Percentiles rank a stretch among this genome's conserved stretches.
phyloP scores from a whole-genome alignment of 2,888 invertebrate genomes.

The Lithophane semibrunnea region DNA sequence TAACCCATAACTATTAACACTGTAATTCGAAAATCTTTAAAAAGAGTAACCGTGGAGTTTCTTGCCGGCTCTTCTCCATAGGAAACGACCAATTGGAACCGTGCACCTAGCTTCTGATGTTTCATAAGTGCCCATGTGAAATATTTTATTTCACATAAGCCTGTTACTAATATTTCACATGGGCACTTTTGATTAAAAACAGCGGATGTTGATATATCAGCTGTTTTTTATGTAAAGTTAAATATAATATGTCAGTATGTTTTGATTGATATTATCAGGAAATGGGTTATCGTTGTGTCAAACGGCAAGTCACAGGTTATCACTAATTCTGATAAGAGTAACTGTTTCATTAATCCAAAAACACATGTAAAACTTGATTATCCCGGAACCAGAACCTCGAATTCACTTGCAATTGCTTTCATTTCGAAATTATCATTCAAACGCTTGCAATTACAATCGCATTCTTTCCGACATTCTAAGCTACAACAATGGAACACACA shows the following conservation, averaged over 20 bases:
- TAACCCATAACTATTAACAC: no score
- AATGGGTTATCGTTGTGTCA: conserved; percentile 32
- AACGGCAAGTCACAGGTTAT: conserved; percentile 18
- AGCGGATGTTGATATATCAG: neutral
- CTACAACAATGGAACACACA: neutral
- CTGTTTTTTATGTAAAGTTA: conserved; percentile 7
- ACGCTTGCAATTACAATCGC: neutral
- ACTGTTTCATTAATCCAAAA: conserved; percentile 10
- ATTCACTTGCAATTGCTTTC: neutral
- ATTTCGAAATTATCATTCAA: neutral
- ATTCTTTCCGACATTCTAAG: neutral
- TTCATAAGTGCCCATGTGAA: no score
- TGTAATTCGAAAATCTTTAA: no score
- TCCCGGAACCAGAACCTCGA: neutral
- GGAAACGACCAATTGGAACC: no score
- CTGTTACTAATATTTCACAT: no score
- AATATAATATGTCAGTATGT: neutral
- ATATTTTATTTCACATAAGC: no score
- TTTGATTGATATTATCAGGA: conserved; percentile 5
- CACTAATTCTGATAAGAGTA: neutral
- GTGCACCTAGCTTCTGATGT: no score
- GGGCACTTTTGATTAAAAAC: neutral
- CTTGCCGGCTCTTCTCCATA: no score
- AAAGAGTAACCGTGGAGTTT: no score
- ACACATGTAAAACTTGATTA: neutral